These are phyloP conservation scores for Horisme vitalbata DNA, from an alignment of 2,888 invertebrate genomes.

Conservation along the genomic window DNA sequence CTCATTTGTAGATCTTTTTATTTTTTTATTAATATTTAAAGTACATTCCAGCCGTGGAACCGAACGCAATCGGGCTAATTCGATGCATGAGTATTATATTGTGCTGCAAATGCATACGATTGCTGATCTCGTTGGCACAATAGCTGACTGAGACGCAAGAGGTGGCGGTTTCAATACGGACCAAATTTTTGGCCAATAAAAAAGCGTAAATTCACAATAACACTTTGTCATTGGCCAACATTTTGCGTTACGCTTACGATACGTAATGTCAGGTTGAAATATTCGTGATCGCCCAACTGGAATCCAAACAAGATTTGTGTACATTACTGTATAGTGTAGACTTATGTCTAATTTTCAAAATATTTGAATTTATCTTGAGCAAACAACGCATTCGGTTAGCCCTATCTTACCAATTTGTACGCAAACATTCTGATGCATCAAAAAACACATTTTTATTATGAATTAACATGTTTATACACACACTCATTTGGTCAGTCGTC, in stretches of 20 bases:
- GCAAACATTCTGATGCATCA: constrained; percentile 61
- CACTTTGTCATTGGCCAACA: too few relatives aligned
- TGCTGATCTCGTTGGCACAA: too few relatives aligned
- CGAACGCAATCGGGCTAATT: constrained; percentile 57
- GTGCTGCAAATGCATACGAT: too few relatives aligned
- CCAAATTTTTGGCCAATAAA: too few relatives aligned
- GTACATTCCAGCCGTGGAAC: constrained; percentile 56
- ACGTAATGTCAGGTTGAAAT: too few relatives aligned
- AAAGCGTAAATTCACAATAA: too few relatives aligned
- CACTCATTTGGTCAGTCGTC: constrained; percentile 72
- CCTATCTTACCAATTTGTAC: constrained; percentile 68
- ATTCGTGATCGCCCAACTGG: too few relatives aligned
- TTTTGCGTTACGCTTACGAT: too few relatives aligned
- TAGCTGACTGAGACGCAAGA: too few relatives aligned
- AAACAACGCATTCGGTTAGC: constrained; percentile 63
- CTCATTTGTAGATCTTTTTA: constrained; percentile 54
- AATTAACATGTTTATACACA: constrained; percentile 81
- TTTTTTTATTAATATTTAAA: constrained; percentile 63
- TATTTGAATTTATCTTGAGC: constrained; percentile 45
- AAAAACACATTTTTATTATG: constrained; percentile 71
- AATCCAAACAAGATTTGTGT: too few relatives aligned
- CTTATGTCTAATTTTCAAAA: constrained; percentile 7
- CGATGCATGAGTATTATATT: too few relatives aligned
- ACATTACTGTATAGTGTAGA: background rate
- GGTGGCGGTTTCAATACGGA: too few relatives aligned